Percentiles rank a stretch among this genome's conserved stretches.
Evolutionary conservation across 2,797 vertebrate genomes (phyloP).

Genomic region (Lates japonicus): DNA sequence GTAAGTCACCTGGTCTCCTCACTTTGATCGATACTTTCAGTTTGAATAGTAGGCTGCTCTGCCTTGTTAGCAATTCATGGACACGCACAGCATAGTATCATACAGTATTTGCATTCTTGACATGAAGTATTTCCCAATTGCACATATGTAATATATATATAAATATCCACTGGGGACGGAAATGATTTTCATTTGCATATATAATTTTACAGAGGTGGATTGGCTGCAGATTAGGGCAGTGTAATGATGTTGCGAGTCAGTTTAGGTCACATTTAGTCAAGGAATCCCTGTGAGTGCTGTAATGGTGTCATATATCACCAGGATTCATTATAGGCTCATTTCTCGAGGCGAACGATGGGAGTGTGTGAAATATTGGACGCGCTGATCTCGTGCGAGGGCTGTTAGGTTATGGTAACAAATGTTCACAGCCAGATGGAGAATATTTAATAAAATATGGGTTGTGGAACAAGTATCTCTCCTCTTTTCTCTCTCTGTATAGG

Average conservation of each 20-base stretch:
- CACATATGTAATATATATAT: not conserved
- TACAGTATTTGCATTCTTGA: not conserved
- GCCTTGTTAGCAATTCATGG: not conserved
- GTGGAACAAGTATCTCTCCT: not conserved
- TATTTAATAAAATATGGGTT: not conserved
- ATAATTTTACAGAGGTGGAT: not conserved
- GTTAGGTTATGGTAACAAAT: conserved; percentile 7
- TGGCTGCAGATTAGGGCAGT: not conserved
- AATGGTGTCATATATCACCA: conserved; percentile 25
- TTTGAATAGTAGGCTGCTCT: not conserved
- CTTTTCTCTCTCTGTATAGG: not conserved
- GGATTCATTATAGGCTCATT: not conserved
- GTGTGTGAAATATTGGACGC: conserved; percentile 14
- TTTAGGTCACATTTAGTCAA: conserved; percentile 6
- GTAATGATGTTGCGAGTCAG: conserved; percentile 1
- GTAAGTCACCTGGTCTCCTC: conserved; percentile 71
- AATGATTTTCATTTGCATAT: not conserved
- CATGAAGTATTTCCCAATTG: not conserved
- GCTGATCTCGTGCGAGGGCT: not conserved
- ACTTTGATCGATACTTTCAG: conserved; percentile 11
- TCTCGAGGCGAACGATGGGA: not conserved
- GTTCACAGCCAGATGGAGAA: conserved; percentile 10
- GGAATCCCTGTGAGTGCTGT: not conserved
- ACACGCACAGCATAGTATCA: not conserved
- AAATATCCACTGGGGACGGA: not conserved